phyloP scores from a whole-genome alignment of 2,888 invertebrate genomes.

The Celastrina argiolus region DNA sequence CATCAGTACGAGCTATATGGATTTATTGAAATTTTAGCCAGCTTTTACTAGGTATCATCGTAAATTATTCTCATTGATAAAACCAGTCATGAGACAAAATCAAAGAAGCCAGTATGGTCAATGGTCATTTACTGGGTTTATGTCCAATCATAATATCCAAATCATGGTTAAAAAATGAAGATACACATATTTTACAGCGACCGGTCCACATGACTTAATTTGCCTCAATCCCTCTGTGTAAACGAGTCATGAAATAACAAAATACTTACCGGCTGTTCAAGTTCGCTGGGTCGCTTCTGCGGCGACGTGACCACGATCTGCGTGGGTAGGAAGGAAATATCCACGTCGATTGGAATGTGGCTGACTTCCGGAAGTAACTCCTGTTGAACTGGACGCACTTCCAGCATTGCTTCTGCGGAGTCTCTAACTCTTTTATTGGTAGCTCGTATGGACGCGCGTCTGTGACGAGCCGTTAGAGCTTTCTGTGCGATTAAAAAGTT shows the following conservation, averaged over 20 bases:
- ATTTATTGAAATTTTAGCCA: too few relatives aligned
- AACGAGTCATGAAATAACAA: conserved; percentile 6
- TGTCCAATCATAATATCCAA: too few relatives aligned
- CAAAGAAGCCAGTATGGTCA: too few relatives aligned
- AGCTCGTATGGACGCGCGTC: not conserved
- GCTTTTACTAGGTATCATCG: too few relatives aligned
- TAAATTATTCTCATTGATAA: not conserved
- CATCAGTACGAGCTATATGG: too few relatives aligned
- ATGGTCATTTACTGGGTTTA: too few relatives aligned
- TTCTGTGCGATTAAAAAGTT: not conserved
- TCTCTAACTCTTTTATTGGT: not conserved
- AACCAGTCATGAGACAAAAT: too few relatives aligned
- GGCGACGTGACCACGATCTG: conserved; percentile 48
- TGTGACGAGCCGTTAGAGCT: conserved; percentile 8
- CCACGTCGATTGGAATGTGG: not conserved
- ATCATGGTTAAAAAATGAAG: too few relatives aligned
- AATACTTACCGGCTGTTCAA: conserved; percentile 32
- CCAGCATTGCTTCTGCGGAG: conserved; percentile 23
- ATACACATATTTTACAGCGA: too few relatives aligned
- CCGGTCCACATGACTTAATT: too few relatives aligned
- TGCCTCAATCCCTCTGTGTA: too few relatives aligned
- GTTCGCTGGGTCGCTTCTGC: conserved; percentile 38
- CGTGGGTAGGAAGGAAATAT: conserved; percentile 47
- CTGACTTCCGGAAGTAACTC: not conserved
- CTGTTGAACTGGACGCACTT: not conserved